Percentiles rank a stretch among this genome's conserved stretches.
phyloP scores from a whole-genome alignment of 2,888 invertebrate species.

The Leptinotarsa rubiginosa region DNA sequence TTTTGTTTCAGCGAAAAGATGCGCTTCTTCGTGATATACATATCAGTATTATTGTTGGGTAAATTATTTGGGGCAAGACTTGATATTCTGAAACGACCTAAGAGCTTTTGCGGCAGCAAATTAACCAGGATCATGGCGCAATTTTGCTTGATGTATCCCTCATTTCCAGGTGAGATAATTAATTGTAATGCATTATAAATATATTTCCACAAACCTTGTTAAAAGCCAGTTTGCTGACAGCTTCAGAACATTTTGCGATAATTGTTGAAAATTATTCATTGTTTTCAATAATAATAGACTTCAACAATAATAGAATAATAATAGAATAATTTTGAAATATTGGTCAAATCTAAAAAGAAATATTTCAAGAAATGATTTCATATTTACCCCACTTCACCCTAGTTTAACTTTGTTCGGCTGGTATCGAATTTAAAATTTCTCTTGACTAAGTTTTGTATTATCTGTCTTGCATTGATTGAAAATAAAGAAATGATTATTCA shows the following conservation, averaged over 20 bases:
- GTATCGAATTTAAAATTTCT: background rate
- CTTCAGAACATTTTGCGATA: too few species aligned
- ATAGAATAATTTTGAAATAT: too few species aligned
- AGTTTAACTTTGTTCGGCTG: background rate
- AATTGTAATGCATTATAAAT: background rate
- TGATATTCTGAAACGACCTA: constrained; percentile 12
- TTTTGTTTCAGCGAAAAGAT: constrained; percentile 23
- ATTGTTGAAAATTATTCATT: too few species aligned
- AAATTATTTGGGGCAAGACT: constrained; percentile 13
- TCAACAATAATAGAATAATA: too few species aligned
- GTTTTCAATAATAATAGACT: too few species aligned
- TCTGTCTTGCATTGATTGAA: background rate
- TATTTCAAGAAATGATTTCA: too few species aligned
- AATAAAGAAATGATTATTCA: constrained; percentile 12
- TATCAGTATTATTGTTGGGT: constrained; percentile 14
- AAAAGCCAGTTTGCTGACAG: too few species aligned
- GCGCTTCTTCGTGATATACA: constrained; percentile 7
- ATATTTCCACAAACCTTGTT: too few species aligned
- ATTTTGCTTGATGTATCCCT: constrained; percentile 33
- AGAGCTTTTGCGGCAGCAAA: constrained; percentile 31
- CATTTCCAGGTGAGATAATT: constrained; percentile 27
- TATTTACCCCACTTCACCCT: background rate
- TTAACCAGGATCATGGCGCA: constrained; percentile 30
- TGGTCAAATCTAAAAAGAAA: too few species aligned
- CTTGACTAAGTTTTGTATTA: background rate